These are phyloP conservation scores for Caenorhabditis drosophilae DNA, from an alignment of 2,888 invertebrate genomes.

Conservation along the genomic window DNA sequence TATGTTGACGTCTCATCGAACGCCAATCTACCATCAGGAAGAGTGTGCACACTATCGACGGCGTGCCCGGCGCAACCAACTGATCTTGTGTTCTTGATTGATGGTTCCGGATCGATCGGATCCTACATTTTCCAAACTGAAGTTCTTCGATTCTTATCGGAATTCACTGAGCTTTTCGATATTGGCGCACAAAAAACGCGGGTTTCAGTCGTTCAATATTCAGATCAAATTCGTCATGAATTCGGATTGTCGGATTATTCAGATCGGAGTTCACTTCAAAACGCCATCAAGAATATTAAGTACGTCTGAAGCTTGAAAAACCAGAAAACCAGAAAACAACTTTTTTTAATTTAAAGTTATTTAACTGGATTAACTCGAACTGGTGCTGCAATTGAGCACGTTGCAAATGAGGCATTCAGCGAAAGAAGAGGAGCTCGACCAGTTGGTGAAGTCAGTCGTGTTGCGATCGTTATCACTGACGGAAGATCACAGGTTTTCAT, in stretches of 20 bases:
- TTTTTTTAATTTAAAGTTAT: constrained; percentile 37
- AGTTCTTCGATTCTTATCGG: constrained; percentile 66
- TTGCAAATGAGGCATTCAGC: constrained; percentile 68
- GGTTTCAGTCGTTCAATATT: constrained; percentile 68
- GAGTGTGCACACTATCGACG: constrained; percentile 69
- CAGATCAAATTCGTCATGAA: constrained; percentile 68
- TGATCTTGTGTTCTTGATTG: constrained; percentile 68
- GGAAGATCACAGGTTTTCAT: constrained; percentile 69
- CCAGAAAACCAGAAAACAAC: background rate
- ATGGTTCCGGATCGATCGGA: constrained; percentile 69
- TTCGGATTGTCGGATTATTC: constrained; percentile 63
- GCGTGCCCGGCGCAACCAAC: constrained; percentile 63
- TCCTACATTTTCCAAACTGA: constrained; percentile 68
- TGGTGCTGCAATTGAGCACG: constrained; percentile 69
- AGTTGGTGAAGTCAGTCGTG: constrained; percentile 59
- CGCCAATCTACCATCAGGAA: constrained; percentile 67
- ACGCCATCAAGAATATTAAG: constrained; percentile 47
- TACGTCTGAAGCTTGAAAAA: constrained; percentile 2
- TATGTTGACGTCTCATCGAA: constrained; percentile 68
- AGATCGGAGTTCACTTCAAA: constrained; percentile 33
- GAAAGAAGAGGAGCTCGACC: constrained; percentile 62
- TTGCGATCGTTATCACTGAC: constrained; percentile 70
- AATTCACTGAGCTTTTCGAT: constrained; percentile 69
- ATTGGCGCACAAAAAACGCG: constrained; percentile 67
- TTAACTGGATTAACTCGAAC: constrained; percentile 68